Percentiles rank a stretch among this genome's conserved stretches.
Conservation (phyloP, 2,888 invertebrate species). For the Drosophila longiperda region DNA sequence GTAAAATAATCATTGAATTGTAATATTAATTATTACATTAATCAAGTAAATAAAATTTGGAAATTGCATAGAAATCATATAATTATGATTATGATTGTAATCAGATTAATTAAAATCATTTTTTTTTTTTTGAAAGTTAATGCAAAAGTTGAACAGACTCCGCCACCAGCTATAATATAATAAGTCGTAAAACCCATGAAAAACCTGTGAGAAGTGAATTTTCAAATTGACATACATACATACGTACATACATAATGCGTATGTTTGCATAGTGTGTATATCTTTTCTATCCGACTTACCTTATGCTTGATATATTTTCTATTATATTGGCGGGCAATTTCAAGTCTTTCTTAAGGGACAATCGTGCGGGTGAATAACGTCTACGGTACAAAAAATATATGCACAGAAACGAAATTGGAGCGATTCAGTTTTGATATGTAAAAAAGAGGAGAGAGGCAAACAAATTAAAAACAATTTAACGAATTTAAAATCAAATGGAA, state of each 20-base stretch:
- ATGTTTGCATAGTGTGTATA: constrained; percentile 18
- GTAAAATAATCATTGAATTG: background rate
- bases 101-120: background rate
- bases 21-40: background rate
- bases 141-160: background rate
- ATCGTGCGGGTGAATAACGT: constrained; percentile 93
- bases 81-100: background rate
- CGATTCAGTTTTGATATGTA: constrained; percentile 59
- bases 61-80: background rate
- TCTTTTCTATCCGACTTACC: constrained; percentile 86
- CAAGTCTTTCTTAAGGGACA: constrained; percentile 93
- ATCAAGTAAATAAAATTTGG: background rate
- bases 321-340: constrained; percentile 91
- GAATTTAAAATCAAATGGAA: constrained; percentile 5
- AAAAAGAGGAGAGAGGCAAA: constrained; percentile 56
- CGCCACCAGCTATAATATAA: background rate
- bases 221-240: background rate
- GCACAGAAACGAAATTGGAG: constrained; percentile 71
- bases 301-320: constrained; percentile 91
- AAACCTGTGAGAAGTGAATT: background rate
- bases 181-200: background rate
- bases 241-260: constrained; percentile 3
- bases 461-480: constrained; percentile 26
- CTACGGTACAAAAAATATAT: constrained; percentile 85
- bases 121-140: too few relatives aligned